These are phyloP conservation scores for Helostoma temminkii DNA, from an alignment of 2,797 vertebrate genomes.

Conservation along the genomic window DNA sequence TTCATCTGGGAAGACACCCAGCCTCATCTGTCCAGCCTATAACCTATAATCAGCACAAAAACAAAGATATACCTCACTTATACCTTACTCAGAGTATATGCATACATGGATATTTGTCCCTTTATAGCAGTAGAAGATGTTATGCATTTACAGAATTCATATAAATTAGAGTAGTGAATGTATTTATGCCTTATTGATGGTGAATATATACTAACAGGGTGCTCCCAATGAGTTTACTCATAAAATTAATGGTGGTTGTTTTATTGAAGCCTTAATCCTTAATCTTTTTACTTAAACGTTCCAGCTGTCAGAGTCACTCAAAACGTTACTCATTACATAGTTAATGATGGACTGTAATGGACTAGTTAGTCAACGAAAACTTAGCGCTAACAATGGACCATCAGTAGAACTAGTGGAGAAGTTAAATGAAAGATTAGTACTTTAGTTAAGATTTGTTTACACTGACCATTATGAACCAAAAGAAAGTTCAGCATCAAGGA, in stretches of 20 bases:
- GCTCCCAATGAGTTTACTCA: conserved; percentile 34
- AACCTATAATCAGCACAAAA: conserved; percentile 64
- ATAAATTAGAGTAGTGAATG: conserved; percentile 35
- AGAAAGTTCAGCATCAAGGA: not conserved
- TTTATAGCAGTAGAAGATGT: conserved; percentile 20
- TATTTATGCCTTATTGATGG: conserved; percentile 7
- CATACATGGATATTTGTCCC: conserved; percentile 38
- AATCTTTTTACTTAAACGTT: conserved; percentile 17
- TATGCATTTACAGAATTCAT: conserved; percentile 21
- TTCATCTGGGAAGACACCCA: conserved; percentile 29
- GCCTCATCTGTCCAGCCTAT: conserved; percentile 23
- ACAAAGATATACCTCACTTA: conserved; percentile 66
- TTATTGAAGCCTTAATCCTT: conserved; percentile 42
- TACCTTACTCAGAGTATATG: conserved; percentile 36
- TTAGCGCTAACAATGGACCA: conserved; percentile 2
- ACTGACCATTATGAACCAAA: conserved; percentile 19
- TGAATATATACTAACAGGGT: conserved; percentile 38
- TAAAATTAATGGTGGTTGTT: conserved; percentile 25
- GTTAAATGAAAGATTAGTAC: conserved; percentile 16
- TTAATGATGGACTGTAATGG: conserved; percentile 20
- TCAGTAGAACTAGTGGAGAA: conserved; percentile 7
- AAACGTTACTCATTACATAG: conserved; percentile 3
- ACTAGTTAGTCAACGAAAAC: conserved; percentile 11
- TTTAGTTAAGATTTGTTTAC: conserved; percentile 4
- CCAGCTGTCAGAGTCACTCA: conserved; percentile 4